A percentile compares a stretch with the other conserved stretches of the same genome.
Evolutionary conservation across 2,888 invertebrate species (phyloP).

Genomic region (Drosophila mimica): DNA sequence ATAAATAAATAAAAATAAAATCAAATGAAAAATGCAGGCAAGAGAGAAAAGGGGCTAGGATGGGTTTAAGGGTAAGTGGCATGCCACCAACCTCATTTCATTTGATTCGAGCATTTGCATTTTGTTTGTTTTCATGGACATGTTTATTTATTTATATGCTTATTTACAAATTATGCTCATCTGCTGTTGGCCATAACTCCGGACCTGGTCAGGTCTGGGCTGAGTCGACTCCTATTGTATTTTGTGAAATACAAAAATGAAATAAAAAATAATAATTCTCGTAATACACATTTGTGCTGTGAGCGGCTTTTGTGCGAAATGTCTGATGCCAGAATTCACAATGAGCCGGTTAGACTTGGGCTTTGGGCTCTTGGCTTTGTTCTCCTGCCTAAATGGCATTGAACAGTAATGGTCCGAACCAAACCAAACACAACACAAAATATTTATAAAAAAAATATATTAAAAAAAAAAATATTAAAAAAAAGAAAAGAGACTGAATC

Average conservation of each 20-base stretch:
- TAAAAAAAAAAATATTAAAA: slow-evolving; percentile 12
- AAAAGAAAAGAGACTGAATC: slow-evolving; percentile 21
- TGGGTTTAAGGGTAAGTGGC: background rate
- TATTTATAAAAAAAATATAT: slow-evolving; percentile 5
- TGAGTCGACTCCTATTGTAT: slow-evolving; percentile 34
- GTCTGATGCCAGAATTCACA: slow-evolving; percentile 62
- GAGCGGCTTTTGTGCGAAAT: slow-evolving; percentile 60
- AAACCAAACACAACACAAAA: slow-evolving; percentile 12
- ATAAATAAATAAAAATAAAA: slow-evolving; percentile 32
- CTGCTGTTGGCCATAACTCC: slow-evolving; percentile 10
- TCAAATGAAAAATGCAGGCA: slow-evolving; percentile 19
- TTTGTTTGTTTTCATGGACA: slow-evolving; percentile 49
- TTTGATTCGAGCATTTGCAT: slow-evolving; percentile 1
- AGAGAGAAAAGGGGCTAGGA: background rate
- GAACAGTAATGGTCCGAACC: slow-evolving; percentile 63
- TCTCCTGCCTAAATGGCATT: slow-evolving; percentile 62
- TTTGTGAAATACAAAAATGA: slow-evolving; percentile 1
- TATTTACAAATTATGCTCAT: slow-evolving; percentile 53
- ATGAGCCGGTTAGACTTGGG: slow-evolving; percentile 52
- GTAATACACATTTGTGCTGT: slow-evolving; percentile 61
- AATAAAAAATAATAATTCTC: slow-evolving; percentile 44
- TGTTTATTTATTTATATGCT: slow-evolving; percentile 60
- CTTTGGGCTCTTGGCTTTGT: slow-evolving; percentile 23
- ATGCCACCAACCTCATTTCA: background rate
- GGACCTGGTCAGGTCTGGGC: background rate